These are phyloP conservation scores for Platorchestia sp. DNA, from an alignment of 1,140 invertebrate genomes.

Conservation along the genomic window DNA sequence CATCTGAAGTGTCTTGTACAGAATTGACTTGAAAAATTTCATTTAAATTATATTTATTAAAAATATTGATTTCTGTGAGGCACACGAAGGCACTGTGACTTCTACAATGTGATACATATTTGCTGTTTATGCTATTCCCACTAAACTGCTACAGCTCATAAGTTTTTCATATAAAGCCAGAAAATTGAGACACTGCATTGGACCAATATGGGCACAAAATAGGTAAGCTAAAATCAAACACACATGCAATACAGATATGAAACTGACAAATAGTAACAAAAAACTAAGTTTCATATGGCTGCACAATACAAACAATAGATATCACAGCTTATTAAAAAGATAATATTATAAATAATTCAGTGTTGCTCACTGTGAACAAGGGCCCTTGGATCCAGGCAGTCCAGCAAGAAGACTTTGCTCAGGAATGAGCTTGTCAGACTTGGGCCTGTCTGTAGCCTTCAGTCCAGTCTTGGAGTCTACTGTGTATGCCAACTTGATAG, in stretches of 20 bases:
- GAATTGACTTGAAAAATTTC: too few relatives aligned
- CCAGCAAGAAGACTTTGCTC: slow-evolving; percentile 7
- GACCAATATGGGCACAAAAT: neutral
- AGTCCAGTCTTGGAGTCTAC: slow-evolving; percentile 41
- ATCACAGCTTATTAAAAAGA: neutral
- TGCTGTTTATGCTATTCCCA: too few relatives aligned
- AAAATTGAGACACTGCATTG: too few relatives aligned
- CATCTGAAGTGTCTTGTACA: too few relatives aligned
- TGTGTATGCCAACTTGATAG: neutral
- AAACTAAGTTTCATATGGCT: neutral
- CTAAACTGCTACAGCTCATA: too few relatives aligned
- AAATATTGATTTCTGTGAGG: too few relatives aligned
- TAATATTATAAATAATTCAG: too few relatives aligned
- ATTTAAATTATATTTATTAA: too few relatives aligned
- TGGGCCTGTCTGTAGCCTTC: slow-evolving; percentile 32
- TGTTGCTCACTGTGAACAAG: neutral
- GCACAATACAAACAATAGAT: neutral
- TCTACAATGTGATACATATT: too few relatives aligned
- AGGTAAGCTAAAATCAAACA: neutral
- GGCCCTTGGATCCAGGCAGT: slow-evolving; percentile 3
- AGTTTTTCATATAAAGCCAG: too few relatives aligned
- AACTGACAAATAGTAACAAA: neutral
- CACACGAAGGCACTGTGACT: too few relatives aligned
- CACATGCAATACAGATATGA: neutral
- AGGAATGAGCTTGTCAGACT: slow-evolving; percentile 38